phyloP scores from a whole-genome alignment of 1,140 invertebrate genomes.

The Meloidogyne floridensis region DNA sequence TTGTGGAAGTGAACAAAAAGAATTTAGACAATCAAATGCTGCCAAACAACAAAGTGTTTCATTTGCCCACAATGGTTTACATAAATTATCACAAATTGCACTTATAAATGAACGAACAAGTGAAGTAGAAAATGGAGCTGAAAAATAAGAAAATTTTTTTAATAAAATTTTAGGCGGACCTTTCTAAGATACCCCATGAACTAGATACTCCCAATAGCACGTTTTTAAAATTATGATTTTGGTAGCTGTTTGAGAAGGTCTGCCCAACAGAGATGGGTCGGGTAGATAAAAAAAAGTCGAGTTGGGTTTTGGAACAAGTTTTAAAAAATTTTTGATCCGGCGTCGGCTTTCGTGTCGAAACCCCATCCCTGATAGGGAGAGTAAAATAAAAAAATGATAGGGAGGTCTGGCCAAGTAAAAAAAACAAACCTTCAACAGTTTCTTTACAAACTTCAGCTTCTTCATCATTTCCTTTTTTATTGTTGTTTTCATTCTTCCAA shows the following conservation, averaged over 20 bases:
- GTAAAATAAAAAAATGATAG: too few species aligned
- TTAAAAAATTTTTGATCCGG: too few species aligned
- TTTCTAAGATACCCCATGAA: too few species aligned
- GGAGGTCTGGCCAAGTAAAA: too few species aligned
- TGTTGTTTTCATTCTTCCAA: neutral
- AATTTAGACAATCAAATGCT: constrained; percentile 61
- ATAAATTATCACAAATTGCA: constrained; percentile 62
- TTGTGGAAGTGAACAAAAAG: constrained; percentile 41
- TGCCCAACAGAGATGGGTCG: too few species aligned
- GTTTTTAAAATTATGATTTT: too few species aligned
- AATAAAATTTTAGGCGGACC: neutral
- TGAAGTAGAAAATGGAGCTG: constrained; percentile 43
- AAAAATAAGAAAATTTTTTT: neutral
- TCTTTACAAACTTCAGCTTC: constrained; percentile 10
- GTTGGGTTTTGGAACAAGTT: too few species aligned
- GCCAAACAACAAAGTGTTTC: constrained; percentile 56
- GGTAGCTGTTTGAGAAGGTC: too few species aligned
- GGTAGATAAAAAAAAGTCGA: too few species aligned
- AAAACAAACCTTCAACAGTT: neutral
- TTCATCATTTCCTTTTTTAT: neutral
- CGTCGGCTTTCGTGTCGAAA: too few species aligned
- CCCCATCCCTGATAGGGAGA: too few species aligned
- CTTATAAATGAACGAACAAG: constrained; percentile 52
- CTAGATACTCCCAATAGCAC: too few species aligned
- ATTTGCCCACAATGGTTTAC: constrained; percentile 52